phyloP scores from a whole-genome alignment of 2,113 vertebrate species.

The Chiloscyllium plagiosum region DNA sequence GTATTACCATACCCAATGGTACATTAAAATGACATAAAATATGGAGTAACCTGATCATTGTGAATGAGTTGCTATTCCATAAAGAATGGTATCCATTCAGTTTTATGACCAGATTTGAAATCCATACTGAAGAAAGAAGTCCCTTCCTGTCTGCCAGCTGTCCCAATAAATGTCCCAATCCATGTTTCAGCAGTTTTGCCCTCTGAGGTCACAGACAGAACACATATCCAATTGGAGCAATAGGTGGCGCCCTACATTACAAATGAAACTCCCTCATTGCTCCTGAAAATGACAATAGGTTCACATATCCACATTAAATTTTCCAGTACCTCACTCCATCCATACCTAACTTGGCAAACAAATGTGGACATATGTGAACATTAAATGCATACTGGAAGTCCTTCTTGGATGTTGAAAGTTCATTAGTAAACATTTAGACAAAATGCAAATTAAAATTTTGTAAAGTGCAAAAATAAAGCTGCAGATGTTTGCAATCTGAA shows the following conservation, averaged over 20 bases:
- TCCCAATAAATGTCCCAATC: constrained; percentile 20
- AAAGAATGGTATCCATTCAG: constrained; percentile 3
- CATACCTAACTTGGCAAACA: background rate
- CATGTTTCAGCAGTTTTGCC: background rate
- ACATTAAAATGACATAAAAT: background rate
- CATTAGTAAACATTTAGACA: background rate
- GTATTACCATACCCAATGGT: background rate
- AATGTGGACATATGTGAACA: background rate
- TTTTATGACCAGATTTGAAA: constrained; percentile 17
- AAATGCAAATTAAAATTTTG: background rate
- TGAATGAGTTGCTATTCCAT: background rate
- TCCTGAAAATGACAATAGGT: too few relatives aligned
- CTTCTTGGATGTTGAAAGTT: background rate
- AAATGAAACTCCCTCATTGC: background rate
- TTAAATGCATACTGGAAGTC: background rate
- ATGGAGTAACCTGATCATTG: background rate
- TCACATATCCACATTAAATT: background rate
- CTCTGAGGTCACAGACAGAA: background rate
- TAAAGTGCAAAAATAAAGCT: background rate
- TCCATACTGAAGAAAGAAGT: background rate
- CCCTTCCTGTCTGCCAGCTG: constrained; percentile 23
- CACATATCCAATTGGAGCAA: background rate
- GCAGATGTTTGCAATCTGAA: background rate
- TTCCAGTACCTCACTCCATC: background rate
- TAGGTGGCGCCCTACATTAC: background rate